Evolutionary conservation across 1,140 invertebrate genomes (phyloP), one percentile per base, ranked within the genome.

Genomic region (Ptiloglossa arizonensis): DNA sequence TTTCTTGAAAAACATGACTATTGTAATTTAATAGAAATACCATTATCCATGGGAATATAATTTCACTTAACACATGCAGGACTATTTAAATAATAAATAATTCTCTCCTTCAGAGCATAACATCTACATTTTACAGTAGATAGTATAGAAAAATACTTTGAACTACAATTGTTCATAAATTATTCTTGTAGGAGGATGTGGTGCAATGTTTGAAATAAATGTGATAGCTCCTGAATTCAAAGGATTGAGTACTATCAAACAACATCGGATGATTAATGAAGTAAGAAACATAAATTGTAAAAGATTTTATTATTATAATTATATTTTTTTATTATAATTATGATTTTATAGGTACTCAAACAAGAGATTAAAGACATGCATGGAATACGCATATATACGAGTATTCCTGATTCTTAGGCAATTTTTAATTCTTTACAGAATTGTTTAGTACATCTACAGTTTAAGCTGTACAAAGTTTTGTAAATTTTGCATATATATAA

Each of bases 301-400:
- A 41, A 54, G 52, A 60, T 50, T 32, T 5, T 27, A 1, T 19
- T 56, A 3, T 2, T n/a, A n/a, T n/a, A n/a, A 38, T 66, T 41
- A 2, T 13, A 56, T 29, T 46, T 62, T 17, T 32, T 38, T 35
- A 77, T 82, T 56, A 8, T 72, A 59, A 72, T 59, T 50, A 57
- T 56, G 5, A 3, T 92, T 93, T 93, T 93, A 32, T 87, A 95
- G 94, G 94, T 94, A 3, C 93, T 98, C 11, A 96, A 96, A 88
- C 94, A 94, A 82, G 95, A 97, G 92, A 97, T 97, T 63, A 96
- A 96, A 90, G 94, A 95, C 76, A 97, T 97, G 96, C 97, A 98
- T 92, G 97, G 97, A 1, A 93, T 97, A 50, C 92, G 96, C 80
- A 96, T 98, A 82, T 94, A 95, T 75, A 97, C 96, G 5, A 91